Base-by-base conservation (phyloP, 2,113 vertebrate species). In the Arenaria interpres region DNA sequence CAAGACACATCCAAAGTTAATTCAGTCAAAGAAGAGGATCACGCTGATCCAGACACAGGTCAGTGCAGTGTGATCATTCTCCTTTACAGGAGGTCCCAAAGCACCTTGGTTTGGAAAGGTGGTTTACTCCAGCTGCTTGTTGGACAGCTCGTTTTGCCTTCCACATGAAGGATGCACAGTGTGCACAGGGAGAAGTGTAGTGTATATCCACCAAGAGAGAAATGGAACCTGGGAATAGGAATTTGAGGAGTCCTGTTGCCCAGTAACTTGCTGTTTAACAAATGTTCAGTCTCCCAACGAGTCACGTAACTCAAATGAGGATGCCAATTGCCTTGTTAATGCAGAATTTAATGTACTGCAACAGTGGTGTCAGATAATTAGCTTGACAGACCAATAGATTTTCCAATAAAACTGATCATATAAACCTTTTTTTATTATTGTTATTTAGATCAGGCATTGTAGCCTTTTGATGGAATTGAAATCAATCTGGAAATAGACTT, bases 341-440 rank as follows among this genome's bases (percentile, higher is more conserved):
- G 83, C 79, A 93, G 91, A 96, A 84, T 96, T 96, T 96, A 95
- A 95, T 94, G 88, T 95, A 82, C 83, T 95, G 93, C 79, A 95
- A 75, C 56, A 69, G 59, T 86, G 54, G 72, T 94, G 90, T 88
- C 93, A 93, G 72, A 75, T 96, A 97, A 97, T 97, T 95, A 96
- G 64, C 68, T 89, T 90, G 95, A 96, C 90, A 96, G 68, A 89
- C 75, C 92, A 80, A 87, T 94, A 93, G 94, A 90, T 92, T 96
- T 97, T 95, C 60, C 92, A 89, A 79, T 94, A 91, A 90, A 89
- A 75, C 37, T 64, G 79, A 89, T 89, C 6, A 1, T 68, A 43
- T 73, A 94, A 82, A 80, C 43, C 23, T 71, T 95, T 94, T 71
- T 23, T 43, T 53, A 71, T 67, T 73, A 27, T 76, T 85, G 37